phyloP scores from a whole-genome alignment of 2,113 vertebrate genomes.

The Centropus unirufus region DNA sequence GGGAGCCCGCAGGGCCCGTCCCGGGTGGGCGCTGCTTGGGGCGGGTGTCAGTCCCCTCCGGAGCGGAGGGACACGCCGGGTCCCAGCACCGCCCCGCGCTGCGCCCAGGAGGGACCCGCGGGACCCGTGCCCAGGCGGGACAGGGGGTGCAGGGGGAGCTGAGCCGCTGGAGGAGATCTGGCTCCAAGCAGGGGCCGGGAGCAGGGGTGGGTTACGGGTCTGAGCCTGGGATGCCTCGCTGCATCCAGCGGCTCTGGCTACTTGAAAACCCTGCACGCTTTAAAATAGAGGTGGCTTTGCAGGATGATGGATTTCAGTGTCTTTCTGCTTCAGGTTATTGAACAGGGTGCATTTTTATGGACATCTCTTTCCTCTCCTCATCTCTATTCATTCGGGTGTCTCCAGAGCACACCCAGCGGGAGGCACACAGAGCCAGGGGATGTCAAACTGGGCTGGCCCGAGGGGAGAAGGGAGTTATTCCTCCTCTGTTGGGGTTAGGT shows the following conservation, averaged over 20 bases:
- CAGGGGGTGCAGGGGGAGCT: not conserved
- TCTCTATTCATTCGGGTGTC: not conserved
- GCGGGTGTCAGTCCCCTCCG: too few species aligned
- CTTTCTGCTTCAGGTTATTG: constrained; percentile 23
- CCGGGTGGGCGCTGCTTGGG: not conserved
- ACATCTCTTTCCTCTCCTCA: constrained; percentile 5
- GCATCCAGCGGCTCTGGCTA: not conserved
- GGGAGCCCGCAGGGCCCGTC: not conserved
- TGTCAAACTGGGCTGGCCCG: not conserved
- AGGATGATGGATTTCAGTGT: constrained; percentile 27
- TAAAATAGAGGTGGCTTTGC: constrained; percentile 1
- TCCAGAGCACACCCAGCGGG: not conserved
- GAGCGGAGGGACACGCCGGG: too few species aligned
- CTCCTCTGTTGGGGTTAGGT: accelerated
- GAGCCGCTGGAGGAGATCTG: not conserved
- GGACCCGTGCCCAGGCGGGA: accelerated
- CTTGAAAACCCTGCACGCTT: not conserved
- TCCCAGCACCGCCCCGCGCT: not conserved
- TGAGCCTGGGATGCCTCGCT: not conserved
- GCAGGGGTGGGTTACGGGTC: not conserved
- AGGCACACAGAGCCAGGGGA: not conserved
- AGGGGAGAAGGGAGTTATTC: not conserved
- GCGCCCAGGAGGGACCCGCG: not conserved
- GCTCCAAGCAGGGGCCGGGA: accelerated
- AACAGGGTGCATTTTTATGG: constrained; percentile 15